These are phyloP conservation scores for Rhinatrema bivittatum DNA, from an alignment of 2,797 vertebrate genomes.

Conservation along the genomic window DNA sequence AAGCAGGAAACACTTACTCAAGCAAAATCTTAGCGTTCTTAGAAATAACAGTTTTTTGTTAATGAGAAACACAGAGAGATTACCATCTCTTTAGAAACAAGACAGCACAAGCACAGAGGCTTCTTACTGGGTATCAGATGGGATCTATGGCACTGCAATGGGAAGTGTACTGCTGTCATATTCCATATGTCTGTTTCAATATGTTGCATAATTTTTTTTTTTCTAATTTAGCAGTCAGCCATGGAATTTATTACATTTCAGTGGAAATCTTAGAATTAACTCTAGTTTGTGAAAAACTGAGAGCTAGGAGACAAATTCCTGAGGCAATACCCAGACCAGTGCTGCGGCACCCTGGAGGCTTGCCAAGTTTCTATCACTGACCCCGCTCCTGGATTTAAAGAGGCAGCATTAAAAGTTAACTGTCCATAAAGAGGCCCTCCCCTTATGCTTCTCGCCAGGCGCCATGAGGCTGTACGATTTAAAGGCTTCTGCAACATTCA, in stretches of 20 bases:
- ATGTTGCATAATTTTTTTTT: too few relatives aligned
- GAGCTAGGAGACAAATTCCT: constrained; percentile 7
- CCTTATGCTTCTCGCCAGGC: constrained; percentile 22
- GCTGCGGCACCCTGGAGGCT: neutral
- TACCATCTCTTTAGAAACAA: too few relatives aligned
- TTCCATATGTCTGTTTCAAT: too few relatives aligned
- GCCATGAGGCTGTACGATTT: constrained; percentile 22
- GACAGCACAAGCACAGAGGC: too few relatives aligned
- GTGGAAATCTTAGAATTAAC: constrained; percentile 19
- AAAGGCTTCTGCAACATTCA: constrained; percentile 21
- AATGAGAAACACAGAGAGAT: too few relatives aligned
- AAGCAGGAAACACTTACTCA: too few relatives aligned
- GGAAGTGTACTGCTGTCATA: too few relatives aligned
- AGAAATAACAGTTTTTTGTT: too few relatives aligned
- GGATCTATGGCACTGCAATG: too few relatives aligned
- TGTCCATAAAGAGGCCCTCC: constrained; percentile 23
- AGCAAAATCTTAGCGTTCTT: too few relatives aligned
- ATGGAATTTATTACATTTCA: constrained; percentile 10
- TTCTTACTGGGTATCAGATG: too few relatives aligned
- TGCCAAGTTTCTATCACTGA: constrained; percentile 1
- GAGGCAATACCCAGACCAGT: neutral
- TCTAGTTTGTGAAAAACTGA: constrained; percentile 12
- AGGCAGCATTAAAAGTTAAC: constrained; percentile 42
- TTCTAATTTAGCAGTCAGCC: too few relatives aligned
- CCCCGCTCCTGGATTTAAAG: neutral